Percentiles rank a stretch among this genome's conserved stretches.
phyloP scores from a whole-genome alignment of 2,113 vertebrate genomes.

The Periophthalmus modestus region DNA sequence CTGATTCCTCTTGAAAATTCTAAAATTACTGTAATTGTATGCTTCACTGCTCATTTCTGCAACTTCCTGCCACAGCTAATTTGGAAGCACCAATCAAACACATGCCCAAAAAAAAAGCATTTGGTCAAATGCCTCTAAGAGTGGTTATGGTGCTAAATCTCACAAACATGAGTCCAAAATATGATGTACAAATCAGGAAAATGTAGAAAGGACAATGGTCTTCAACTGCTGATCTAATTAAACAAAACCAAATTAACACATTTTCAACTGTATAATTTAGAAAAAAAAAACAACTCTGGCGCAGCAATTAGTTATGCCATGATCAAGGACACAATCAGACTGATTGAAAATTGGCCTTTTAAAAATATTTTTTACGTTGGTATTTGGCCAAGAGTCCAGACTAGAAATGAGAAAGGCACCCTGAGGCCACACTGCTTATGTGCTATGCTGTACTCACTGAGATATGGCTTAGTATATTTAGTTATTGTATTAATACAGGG shows the following conservation, averaged over 20 bases:
- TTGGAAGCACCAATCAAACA: slow-evolving; percentile 1
- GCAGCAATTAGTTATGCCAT: background rate
- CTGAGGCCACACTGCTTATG: background rate
- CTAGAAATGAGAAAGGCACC: background rate
- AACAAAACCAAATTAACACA: background rate
- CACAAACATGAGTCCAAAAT: background rate
- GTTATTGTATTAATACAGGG: background rate
- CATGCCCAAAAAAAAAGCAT: slow-evolving; percentile 12
- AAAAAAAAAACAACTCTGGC: background rate
- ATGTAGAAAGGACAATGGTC: no score
- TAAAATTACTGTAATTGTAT: background rate
- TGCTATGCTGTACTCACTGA: background rate
- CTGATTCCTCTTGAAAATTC: background rate
- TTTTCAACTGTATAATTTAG: background rate
- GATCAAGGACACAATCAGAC: background rate
- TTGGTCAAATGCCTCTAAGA: background rate
- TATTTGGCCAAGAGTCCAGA: background rate
- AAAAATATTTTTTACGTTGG: background rate
- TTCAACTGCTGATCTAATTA: background rate
- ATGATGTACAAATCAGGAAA: background rate
- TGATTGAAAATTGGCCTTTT: background rate
- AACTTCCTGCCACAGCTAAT: background rate
- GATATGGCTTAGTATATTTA: background rate
- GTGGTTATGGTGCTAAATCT: background rate
- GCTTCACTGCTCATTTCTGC: background rate